A percentile compares a stretch with the other conserved stretches of the same genome.
phyloP scores from a whole-genome alignment of 2,113 vertebrate genomes.

The Pseudorhombus dupliciocellatus region DNA sequence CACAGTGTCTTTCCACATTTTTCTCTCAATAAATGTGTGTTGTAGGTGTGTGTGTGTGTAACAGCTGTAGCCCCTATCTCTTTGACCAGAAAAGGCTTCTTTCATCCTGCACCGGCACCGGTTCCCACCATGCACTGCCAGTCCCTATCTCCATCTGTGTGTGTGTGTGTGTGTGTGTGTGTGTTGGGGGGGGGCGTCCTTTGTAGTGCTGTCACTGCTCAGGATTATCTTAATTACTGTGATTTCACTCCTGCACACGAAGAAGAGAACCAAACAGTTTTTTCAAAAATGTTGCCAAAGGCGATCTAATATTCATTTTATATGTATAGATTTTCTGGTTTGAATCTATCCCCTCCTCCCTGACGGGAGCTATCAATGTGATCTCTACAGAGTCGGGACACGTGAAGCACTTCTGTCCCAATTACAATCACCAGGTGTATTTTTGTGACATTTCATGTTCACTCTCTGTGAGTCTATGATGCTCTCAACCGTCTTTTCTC shows the following conservation, averaged over 20 bases:
- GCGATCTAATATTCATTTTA: neutral
- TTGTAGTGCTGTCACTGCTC: constrained; percentile 55
- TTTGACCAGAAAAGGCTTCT: constrained; percentile 55
- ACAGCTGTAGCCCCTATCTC: constrained; percentile 44
- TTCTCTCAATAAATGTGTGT: constrained; percentile 11
- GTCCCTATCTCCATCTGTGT: constrained; percentile 43
- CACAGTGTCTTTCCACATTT: neutral
- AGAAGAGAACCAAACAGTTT: neutral
- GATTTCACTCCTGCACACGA: constrained; percentile 24
- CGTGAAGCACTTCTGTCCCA: constrained; percentile 1
- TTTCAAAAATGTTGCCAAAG: neutral
- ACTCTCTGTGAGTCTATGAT: neutral
- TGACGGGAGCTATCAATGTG: neutral
- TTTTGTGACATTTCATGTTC: constrained; percentile 1
- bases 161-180: too few species aligned
- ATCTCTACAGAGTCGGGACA: neutral
- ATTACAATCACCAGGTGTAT: constrained; percentile 2
- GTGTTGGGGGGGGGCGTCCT: constrained; percentile 37
- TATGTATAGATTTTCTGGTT: neutral
- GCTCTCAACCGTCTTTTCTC: too few species aligned
- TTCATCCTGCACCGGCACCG: constrained; percentile 53
- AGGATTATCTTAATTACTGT: constrained; percentile 53
- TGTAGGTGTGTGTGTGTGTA: constrained; percentile 36
- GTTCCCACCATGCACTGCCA: constrained; percentile 2
- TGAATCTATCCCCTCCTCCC: neutral